These are phyloP conservation scores for Geococcyx californianus DNA, from an alignment of 2,113 vertebrate species.

Conservation along the genomic window DNA sequence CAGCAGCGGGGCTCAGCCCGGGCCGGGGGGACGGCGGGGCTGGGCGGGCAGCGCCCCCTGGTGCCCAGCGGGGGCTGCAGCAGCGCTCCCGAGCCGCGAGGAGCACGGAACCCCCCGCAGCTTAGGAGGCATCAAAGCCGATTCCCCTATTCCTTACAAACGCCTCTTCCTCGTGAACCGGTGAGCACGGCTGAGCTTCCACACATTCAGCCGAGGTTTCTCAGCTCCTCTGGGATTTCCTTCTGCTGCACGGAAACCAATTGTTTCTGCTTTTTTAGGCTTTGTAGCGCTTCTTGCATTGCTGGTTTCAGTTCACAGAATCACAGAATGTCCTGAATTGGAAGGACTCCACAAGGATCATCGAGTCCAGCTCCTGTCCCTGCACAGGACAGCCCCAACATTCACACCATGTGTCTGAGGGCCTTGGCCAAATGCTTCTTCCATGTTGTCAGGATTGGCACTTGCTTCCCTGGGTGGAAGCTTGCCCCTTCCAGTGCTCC, in stretches of 20 bases:
- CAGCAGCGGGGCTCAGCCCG: not conserved
- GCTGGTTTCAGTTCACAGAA: not conserved
- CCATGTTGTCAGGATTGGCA: too few relatives aligned
- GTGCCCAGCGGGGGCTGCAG: not conserved
- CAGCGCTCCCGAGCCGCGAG: too few relatives aligned
- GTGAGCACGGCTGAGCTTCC: not conserved
- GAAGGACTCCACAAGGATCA: too few relatives aligned
- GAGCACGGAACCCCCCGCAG: too few relatives aligned
- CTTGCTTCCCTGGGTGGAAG: too few relatives aligned
- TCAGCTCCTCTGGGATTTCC: not conserved
- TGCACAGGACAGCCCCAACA: too few relatives aligned
- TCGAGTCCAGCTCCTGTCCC: too few relatives aligned
- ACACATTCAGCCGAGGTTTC: not conserved
- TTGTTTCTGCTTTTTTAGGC: not conserved
- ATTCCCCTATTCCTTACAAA: not conserved
- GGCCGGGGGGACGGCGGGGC: not conserved
- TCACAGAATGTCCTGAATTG: too few relatives aligned
- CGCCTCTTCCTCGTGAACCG: not conserved
- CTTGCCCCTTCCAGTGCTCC: too few relatives aligned
- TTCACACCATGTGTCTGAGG: too few relatives aligned
- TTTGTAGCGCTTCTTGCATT: rapidly evolving
- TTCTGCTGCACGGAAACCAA: too few relatives aligned
- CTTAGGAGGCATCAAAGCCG: not conserved
- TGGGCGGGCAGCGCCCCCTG: not conserved
- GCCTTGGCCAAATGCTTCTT: too few relatives aligned